These are phyloP conservation scores for Cottus gobio DNA, from an alignment of 2,113 vertebrate genomes.

Conservation along the genomic window DNA sequence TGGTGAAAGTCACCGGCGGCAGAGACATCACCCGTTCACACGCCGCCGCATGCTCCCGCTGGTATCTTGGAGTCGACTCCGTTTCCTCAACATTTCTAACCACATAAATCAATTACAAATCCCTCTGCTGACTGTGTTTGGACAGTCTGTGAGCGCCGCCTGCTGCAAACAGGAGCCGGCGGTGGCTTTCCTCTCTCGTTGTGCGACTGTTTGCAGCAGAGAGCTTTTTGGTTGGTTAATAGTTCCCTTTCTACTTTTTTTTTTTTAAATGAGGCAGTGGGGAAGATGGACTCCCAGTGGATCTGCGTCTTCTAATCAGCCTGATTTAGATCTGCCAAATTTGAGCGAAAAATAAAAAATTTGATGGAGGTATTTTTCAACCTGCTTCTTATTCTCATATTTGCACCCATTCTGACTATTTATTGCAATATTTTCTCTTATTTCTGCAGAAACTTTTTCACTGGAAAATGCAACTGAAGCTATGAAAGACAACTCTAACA, in stretches of 20 bases:
- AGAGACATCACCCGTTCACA: conserved; percentile 14
- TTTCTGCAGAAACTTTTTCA: background rate
- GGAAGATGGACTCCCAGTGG: background rate
- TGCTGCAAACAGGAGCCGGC: conserved; percentile 28
- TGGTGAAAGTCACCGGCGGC: conserved; percentile 27
- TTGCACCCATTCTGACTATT: background rate
- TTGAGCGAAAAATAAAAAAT: background rate
- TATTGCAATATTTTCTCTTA: no score
- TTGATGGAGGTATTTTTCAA: background rate
- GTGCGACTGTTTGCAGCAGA: background rate
- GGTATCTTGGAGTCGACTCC: conserved; percentile 1
- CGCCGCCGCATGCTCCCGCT: conserved; percentile 6
- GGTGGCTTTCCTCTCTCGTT: conserved; percentile 27
- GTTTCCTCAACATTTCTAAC: conserved; percentile 31
- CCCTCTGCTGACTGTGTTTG: conserved; percentile 44
- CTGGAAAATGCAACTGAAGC: background rate
- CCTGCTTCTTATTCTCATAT: background rate
- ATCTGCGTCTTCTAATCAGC: background rate
- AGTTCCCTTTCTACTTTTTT: no score
- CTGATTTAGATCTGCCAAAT: background rate
- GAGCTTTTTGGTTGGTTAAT: background rate
- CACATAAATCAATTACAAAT: conserved; percentile 42
- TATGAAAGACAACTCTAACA: background rate
- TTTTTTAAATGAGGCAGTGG: background rate
- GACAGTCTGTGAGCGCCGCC: conserved; percentile 13